Evolutionary conservation across 2,113 vertebrate species (phyloP).

Genomic region (Origma solitaria): DNA sequence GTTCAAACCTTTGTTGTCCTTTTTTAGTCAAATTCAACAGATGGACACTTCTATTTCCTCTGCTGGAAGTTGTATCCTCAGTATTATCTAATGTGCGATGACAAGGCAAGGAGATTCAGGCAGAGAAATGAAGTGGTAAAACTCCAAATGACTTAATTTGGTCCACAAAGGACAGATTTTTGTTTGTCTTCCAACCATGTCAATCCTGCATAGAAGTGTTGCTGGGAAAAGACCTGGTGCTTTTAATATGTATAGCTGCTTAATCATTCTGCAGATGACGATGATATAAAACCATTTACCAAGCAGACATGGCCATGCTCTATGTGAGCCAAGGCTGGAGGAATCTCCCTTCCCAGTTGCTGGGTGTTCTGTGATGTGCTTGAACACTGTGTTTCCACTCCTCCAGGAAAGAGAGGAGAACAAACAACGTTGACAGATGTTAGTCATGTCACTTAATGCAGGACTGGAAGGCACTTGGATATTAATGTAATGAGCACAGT

Average conservation of each 20-base stretch:
- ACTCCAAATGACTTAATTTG: not conserved
- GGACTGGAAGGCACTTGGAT: conserved; percentile 20
- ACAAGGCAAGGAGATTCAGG: not conserved
- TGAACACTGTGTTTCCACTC: not conserved
- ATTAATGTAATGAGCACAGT: not conserved
- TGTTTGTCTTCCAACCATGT: not conserved
- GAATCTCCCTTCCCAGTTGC: not conserved
- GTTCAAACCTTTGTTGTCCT: not conserved
- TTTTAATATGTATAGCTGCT: not conserved
- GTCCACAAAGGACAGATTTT: not conserved
- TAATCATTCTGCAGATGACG: not conserved
- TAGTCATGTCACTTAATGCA: not conserved
- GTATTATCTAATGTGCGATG: not conserved
- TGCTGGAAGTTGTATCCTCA: not conserved
- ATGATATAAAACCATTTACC: not conserved
- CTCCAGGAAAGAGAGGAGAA: not conserved
- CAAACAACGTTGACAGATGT: not conserved
- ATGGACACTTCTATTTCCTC: not conserved
- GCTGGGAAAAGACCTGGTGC: not conserved
- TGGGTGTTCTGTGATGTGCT: not conserved
- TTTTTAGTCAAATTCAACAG: not conserved
- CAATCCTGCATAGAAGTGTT: not conserved
- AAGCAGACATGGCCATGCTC: not conserved
- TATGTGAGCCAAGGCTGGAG: not conserved
- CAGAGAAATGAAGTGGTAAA: not conserved